Evolutionary conservation across 2,888 invertebrate species (phyloP).

Genomic region (Drosophila histrio): DNA sequence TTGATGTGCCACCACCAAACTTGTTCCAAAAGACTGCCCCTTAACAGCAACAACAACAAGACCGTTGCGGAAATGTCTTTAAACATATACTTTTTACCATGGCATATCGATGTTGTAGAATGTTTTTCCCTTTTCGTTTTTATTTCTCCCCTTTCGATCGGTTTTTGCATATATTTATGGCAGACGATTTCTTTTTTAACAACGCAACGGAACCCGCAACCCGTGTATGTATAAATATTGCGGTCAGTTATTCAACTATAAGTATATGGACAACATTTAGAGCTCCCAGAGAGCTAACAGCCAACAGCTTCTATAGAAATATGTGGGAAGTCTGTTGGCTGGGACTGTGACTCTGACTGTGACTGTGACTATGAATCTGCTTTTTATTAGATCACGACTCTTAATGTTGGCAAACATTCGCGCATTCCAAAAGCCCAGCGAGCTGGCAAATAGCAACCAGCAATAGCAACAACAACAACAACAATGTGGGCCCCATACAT

Average conservation of each 20-base stretch:
- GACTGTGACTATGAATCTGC: slow-evolving; percentile 18
- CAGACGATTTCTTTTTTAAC: slow-evolving; percentile 70
- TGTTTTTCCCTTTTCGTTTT: slow-evolving; percentile 36
- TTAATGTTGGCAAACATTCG: slow-evolving; percentile 79
- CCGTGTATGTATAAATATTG: slow-evolving; percentile 31
- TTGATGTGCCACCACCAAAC: slow-evolving; percentile 50
- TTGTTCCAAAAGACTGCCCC: slow-evolving; percentile 58
- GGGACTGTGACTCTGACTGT: slow-evolving; percentile 7
- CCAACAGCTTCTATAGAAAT: slow-evolving; percentile 11
- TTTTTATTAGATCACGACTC: slow-evolving; percentile 82
- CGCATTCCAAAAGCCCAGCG: slow-evolving; percentile 64
- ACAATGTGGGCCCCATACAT: slow-evolving; percentile 43
- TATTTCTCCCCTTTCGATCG: slow-evolving; percentile 38
- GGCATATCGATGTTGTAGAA: slow-evolving; percentile 45
- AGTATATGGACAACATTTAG: slow-evolving; percentile 53
- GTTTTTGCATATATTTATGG: slow-evolving; percentile 41
- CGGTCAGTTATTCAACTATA: slow-evolving; percentile 53
- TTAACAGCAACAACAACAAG: slow-evolving; percentile 12
- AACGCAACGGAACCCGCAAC: slow-evolving; percentile 32
- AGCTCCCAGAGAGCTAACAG: slow-evolving; percentile 30
- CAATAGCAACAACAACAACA: slow-evolving; percentile 28
- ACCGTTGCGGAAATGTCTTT: slow-evolving; percentile 68
- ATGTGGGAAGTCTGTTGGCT: slow-evolving; percentile 30
- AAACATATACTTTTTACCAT: slow-evolving; percentile 41
- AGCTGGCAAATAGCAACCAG: slow-evolving; percentile 30